These are phyloP conservation scores for Axea sp. DNA, from an alignment of 2,888 invertebrate species.

Conservation along the genomic window DNA sequence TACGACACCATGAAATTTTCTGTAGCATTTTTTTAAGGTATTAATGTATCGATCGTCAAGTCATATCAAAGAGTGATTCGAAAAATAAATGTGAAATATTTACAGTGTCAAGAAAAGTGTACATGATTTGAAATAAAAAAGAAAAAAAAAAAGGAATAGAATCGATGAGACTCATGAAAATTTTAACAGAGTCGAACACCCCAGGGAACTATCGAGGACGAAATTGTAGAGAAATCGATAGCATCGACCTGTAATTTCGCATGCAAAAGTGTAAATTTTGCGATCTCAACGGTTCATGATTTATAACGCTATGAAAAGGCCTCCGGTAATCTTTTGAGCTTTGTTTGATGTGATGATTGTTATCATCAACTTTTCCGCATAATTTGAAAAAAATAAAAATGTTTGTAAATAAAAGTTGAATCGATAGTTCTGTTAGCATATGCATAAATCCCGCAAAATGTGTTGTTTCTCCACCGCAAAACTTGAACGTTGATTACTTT, in stretches of 20 bases:
- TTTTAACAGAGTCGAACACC: constrained; percentile 17
- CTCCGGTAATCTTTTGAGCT: constrained; percentile 11
- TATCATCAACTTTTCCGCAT: constrained; percentile 10
- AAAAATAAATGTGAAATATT: constrained; percentile 19
- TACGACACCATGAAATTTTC: constrained; percentile 1
- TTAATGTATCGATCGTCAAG: constrained; percentile 11
- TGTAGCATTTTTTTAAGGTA: not conserved
- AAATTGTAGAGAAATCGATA: constrained; percentile 19
- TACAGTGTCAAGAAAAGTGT: constrained; percentile 5
- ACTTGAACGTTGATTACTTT: constrained; percentile 1
- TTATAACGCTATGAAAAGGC: constrained; percentile 15
- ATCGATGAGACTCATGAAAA: constrained; percentile 23
- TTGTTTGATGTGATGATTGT: constrained; percentile 17
- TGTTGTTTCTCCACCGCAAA: not conserved
- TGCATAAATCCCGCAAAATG: not conserved
- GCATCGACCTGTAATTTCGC: constrained; percentile 18
- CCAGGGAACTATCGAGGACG: constrained; percentile 14
- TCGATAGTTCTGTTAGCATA: constrained; percentile 6
- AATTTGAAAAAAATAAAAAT: constrained; percentile 9
- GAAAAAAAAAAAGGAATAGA: constrained; percentile 17
- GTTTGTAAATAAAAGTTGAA: constrained; percentile 1
- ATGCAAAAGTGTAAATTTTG: constrained; percentile 33
- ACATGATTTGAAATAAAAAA: constrained; percentile 14
- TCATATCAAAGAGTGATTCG: not conserved
- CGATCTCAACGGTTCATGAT: constrained; percentile 25